Percentiles rank a stretch among this genome's conserved stretches.
phyloP scores from a whole-genome alignment of 2,888 invertebrate genomes.

The Luperina testacea region DNA sequence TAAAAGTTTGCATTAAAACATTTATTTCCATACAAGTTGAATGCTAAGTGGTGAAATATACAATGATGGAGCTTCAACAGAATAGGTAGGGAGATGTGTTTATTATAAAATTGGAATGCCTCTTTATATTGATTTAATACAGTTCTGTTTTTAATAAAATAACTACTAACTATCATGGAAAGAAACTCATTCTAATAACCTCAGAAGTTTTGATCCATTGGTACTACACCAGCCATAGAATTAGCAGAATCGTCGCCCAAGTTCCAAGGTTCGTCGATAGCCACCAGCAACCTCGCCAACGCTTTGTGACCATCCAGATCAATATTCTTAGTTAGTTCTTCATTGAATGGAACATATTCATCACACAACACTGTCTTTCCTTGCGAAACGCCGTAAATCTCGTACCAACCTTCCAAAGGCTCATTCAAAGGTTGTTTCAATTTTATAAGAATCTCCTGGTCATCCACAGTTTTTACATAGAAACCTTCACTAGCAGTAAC shows the following conservation, averaged over 20 bases:
- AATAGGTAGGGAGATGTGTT: not conserved
- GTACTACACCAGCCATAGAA: conserved; percentile 75
- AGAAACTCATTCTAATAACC: conserved; percentile 32
- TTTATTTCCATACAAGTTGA: not conserved
- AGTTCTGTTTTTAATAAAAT: not conserved
- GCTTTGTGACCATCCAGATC: conserved; percentile 86
- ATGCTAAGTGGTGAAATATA: not conserved
- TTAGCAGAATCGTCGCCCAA: conserved; percentile 78
- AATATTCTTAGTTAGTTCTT: conserved; percentile 82
- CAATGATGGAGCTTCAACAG: too few species aligned
- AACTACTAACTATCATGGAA: not conserved
- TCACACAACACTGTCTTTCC: conserved; percentile 86
- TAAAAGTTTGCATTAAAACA: conserved; percentile 1
- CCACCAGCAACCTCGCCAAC: conserved; percentile 81
- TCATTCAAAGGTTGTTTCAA: conserved; percentile 82
- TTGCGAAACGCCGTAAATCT: conserved; percentile 85
- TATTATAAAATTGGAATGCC: conserved; percentile 14
- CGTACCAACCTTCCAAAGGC: conserved; percentile 87
- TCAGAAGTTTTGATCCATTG: conserved; percentile 77
- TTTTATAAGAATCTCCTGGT: conserved; percentile 84
- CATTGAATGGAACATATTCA: conserved; percentile 83
- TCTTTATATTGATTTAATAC: not conserved
- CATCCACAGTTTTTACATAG: conserved; percentile 86
- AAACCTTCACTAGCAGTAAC: conserved; percentile 86
- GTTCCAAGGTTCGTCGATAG: conserved; percentile 88